A percentile compares a stretch with the other conserved stretches of the same genome.
Conservation (phyloP, 37 sponge, comb jelly and placozoan species). For the Dysidea cf. avara region DNA sequence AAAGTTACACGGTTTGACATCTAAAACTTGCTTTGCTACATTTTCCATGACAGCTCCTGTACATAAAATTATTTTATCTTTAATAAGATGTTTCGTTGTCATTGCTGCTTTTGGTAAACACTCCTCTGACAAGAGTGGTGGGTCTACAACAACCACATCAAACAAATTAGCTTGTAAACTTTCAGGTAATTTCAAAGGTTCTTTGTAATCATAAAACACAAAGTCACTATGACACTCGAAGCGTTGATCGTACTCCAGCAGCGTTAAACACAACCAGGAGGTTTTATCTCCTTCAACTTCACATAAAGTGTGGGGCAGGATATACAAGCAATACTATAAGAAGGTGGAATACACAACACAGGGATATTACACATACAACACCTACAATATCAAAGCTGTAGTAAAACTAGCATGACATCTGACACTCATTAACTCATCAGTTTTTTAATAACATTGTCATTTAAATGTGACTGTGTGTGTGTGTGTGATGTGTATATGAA, state of each 20-base stretch:
- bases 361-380: too few relatives aligned
- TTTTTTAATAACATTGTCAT: too few relatives aligned
- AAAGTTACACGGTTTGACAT: slow-evolving; percentile 47
- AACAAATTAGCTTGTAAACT: slow-evolving; percentile 12
- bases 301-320: slow-evolving; percentile 73
- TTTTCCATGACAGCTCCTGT: slow-evolving; percentile 69
- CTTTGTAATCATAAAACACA: slow-evolving; percentile 74
- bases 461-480: too few relatives aligned
- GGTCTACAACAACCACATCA: slow-evolving; percentile 79
- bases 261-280: slow-evolving; percentile 17
- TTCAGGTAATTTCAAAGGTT: slow-evolving; percentile 59
- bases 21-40: slow-evolving; percentile 41
- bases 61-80: slow-evolving; percentile 60
- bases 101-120: slow-evolving; percentile 56
- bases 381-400: too few relatives aligned
- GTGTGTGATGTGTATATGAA: too few relatives aligned
- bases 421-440: too few relatives aligned
- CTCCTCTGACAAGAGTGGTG: slow-evolving; percentile 77
- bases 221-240: slow-evolving; percentile 63
- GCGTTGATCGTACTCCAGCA: slow-evolving; percentile 69
- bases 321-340: slow-evolving; percentile 68
- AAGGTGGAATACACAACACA: too few relatives aligned
- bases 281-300: slow-evolving; percentile 44
- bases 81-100: slow-evolving; percentile 57
- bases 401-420: too few relatives aligned